Percentiles rank a stretch among this genome's conserved stretches.
phyloP scores from a whole-genome alignment of 2,797 vertebrate genomes.

The Yasuhikotakia modesta region DNA sequence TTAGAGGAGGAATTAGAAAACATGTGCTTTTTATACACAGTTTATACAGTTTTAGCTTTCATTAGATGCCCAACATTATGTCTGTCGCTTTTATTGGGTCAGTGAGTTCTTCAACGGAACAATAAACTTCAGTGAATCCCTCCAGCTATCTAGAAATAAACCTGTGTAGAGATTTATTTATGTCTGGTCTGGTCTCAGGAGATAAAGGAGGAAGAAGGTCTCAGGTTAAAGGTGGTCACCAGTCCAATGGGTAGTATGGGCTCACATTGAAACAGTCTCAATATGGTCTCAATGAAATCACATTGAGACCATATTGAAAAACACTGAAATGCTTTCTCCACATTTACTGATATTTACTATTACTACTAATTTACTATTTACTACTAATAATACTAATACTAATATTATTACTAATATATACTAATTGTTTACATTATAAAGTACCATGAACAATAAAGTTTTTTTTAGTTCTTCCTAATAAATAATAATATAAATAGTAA shows the following conservation, averaged over 20 bases:
- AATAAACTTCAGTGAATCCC: too few relatives aligned
- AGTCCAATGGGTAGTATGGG: slow-evolving; percentile 64
- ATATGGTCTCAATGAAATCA: too few relatives aligned
- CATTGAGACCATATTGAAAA: background rate
- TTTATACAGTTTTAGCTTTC: slow-evolving; percentile 88
- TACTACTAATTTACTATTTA: too few relatives aligned
- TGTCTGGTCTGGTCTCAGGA: slow-evolving; percentile 57
- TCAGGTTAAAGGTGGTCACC: slow-evolving; percentile 85
- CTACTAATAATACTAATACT: too few relatives aligned
- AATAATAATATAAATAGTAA: too few relatives aligned
- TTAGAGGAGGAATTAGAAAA: background rate
- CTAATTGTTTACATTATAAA: slow-evolving; percentile 43
- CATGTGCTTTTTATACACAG: slow-evolving; percentile 66
- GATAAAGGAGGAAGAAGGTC: slow-evolving; percentile 67
- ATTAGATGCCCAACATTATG: slow-evolving; percentile 66
- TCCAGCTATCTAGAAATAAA: background rate
- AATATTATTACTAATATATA: too few relatives aligned
- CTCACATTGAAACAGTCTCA: too few relatives aligned
- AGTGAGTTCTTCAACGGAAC: slow-evolving; percentile 42
- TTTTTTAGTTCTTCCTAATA: background rate
- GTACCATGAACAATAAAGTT: slow-evolving; percentile 43
- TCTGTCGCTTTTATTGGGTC: slow-evolving; percentile 70
- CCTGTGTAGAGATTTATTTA: too few relatives aligned
- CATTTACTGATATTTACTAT: slow-evolving; percentile 49
- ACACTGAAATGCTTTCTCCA: background rate